Evolutionary conservation across 2,888 invertebrate genomes (phyloP), one percentile per base, ranked within the genome.

Genomic region (Melieria picta): DNA sequence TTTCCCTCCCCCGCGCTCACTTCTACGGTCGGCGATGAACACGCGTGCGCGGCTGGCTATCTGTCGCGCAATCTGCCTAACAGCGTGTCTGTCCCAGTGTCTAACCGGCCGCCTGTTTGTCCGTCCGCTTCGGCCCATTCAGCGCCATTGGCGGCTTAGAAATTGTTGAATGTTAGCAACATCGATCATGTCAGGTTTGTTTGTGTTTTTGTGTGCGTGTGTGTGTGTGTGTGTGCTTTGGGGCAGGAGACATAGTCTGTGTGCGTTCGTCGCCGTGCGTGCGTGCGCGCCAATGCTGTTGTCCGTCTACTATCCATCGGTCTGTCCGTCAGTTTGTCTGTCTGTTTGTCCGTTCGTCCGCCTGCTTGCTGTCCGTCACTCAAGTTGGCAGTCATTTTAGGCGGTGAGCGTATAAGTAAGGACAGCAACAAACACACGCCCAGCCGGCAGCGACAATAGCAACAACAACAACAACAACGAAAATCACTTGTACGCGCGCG

Each of bases 361-460:
- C 68, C 68, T 61, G 60, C 58, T 66, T 48, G 48, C 30, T 48
- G 58, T 48, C 58, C 47, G 47, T 66, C 66, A 66, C 48, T 52
- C 68, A 56, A 42, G 77, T 79, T 77, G 76, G 76, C 76, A 61
- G 79, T 76, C 80, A 79, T 79, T 81, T 81, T 80, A 76, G 82
- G 81, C 69, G 78, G 79, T 79, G 81, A 80, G 81, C 82, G 80
- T 82, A 81, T 81, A 81, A 81, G 80, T 81, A 62, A 70, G 58
- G 50, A 68, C 58, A 69, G 46, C 13, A 47, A 10, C 48, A 63
- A 72, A 45, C 64, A 65, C 48, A 46, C 57, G 61, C 61, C 47
- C 30, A 74, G 66, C 67, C 70, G 65, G 63, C 56, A 57, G 46
- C 68, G 52, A 64, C 43, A 43, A 67, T 7, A 50, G 13, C 55